phyloP scores from a whole-genome alignment of 1,140 invertebrate genomes.

The Drosophila kohkoa region DNA sequence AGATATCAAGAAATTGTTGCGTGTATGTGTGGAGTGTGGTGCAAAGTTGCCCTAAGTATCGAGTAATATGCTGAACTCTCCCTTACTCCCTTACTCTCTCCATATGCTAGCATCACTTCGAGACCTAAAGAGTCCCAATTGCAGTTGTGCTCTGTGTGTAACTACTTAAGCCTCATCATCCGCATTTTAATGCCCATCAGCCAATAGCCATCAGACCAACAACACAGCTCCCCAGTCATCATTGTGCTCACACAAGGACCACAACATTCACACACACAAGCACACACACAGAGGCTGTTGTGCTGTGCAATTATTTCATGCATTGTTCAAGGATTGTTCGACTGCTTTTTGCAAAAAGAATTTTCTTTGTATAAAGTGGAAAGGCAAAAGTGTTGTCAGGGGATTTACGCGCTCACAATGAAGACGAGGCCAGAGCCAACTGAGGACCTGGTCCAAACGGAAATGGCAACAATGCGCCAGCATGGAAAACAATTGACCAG shows the following conservation, averaged over 20 bases:
- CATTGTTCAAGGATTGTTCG: slow-evolving; percentile 79
- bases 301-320: slow-evolving; percentile 74
- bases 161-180: slow-evolving; percentile 80
- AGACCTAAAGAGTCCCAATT: slow-evolving; percentile 53
- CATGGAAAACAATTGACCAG: slow-evolving; percentile 71
- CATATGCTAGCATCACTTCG: slow-evolving; percentile 67
- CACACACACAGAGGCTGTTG: slow-evolving; percentile 26
- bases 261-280: slow-evolving; percentile 19
- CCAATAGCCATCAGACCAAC: slow-evolving; percentile 40
- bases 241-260: slow-evolving; percentile 60
- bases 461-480: slow-evolving; percentile 69
- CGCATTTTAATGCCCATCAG: slow-evolving; percentile 76
- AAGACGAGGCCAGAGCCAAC: slow-evolving; percentile 30
- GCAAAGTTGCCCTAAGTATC: slow-evolving; percentile 6
- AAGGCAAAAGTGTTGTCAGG: slow-evolving; percentile 75
- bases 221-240: slow-evolving; percentile 6
- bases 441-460: slow-evolving; percentile 47
- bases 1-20: slow-evolving; percentile 28
- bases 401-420: slow-evolving; percentile 72
- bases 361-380: slow-evolving; percentile 65
- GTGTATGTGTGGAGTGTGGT: background rate
- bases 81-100: slow-evolving; percentile 17
- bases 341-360: slow-evolving; percentile 67
- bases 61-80: background rate
- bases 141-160: slow-evolving; percentile 32